Conservation (phyloP, 2,888 invertebrate genomes). For the Axea sp. region DNA sequence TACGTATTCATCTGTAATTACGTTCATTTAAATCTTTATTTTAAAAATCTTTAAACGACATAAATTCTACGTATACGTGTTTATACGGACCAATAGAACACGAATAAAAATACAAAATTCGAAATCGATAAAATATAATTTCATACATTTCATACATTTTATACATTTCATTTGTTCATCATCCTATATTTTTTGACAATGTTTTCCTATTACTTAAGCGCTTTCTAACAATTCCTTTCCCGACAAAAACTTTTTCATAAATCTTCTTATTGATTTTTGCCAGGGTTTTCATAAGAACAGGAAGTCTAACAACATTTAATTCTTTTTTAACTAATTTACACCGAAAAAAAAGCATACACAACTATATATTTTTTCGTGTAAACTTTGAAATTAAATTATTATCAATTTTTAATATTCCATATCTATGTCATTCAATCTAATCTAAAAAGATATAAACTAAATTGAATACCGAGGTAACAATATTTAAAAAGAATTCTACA, state of each 20-base stretch:
- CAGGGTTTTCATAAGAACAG: not conserved
- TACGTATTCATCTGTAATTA: too few species aligned
- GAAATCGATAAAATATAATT: slow-evolving; percentile 41
- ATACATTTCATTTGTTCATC: slow-evolving; percentile 29
- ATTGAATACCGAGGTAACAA: too few species aligned
- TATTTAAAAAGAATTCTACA: too few species aligned
- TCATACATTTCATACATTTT: too few species aligned
- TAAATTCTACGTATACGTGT: too few species aligned
- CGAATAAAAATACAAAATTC: slow-evolving; percentile 44
- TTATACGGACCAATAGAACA: too few species aligned
- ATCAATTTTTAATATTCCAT: not conserved
- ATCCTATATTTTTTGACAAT: slow-evolving; percentile 2
- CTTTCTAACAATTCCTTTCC: slow-evolving; percentile 26
- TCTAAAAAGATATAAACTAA: too few species aligned
- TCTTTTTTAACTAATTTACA: slow-evolving; percentile 6
- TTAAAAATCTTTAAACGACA: too few species aligned
- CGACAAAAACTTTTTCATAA: not conserved
- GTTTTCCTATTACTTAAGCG: slow-evolving; percentile 17
- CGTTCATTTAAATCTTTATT: too few species aligned
- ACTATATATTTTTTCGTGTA: slow-evolving; percentile 2
- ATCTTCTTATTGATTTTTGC: not conserved
- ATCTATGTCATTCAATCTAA: too few species aligned
- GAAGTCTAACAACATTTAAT: slow-evolving; percentile 43
- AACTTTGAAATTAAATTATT: not conserved
- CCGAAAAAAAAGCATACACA: too few species aligned